A percentile compares a stretch with the other conserved stretches of the same genome.
These are phyloP conservation scores for Helicoverpa armigera DNA, from an alignment of 1,140 invertebrate species.

Conservation along the genomic window DNA sequence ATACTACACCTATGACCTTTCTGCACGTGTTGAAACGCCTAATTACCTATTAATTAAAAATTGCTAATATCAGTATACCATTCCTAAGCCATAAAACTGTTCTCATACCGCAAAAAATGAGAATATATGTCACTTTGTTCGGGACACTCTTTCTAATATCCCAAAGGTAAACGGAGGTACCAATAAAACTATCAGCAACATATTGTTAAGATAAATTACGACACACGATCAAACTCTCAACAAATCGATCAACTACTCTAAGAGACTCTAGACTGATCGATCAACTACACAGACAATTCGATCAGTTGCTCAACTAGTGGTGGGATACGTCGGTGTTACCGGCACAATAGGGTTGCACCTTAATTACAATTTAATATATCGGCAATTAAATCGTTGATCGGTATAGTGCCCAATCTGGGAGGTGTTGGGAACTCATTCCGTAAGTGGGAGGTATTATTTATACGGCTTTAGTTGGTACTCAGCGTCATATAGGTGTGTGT, in stretches of 20 bases:
- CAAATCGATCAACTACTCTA: constrained; percentile 8
- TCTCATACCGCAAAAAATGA: neutral
- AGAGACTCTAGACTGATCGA: neutral
- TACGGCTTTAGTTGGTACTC: constrained; percentile 25
- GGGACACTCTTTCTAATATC: neutral
- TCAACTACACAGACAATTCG: neutral
- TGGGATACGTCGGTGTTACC: constrained; percentile 60
- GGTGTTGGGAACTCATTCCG: constrained; percentile 54
- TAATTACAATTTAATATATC: constrained; percentile 85
- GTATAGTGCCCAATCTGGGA: constrained; percentile 66
- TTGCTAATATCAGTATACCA: neutral
- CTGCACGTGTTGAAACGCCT: neutral
- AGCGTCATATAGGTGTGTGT: neutral
- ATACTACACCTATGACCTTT: neutral
- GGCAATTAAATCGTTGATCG: constrained; percentile 82
- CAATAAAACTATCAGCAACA: constrained; percentile 49
- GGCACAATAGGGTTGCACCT: constrained; percentile 72
- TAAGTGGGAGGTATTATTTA: constrained; percentile 37
- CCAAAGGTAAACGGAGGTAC: constrained; percentile 17
- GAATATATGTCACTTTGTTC: neutral
- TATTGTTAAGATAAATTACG: constrained; percentile 44
- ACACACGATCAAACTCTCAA: neutral
- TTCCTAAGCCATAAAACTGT: neutral
- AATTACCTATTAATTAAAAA: neutral
- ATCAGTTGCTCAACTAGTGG: constrained; percentile 57